Evolutionary conservation across 1,140 invertebrate genomes (phyloP).

Genomic region (Euura lappo): DNA sequence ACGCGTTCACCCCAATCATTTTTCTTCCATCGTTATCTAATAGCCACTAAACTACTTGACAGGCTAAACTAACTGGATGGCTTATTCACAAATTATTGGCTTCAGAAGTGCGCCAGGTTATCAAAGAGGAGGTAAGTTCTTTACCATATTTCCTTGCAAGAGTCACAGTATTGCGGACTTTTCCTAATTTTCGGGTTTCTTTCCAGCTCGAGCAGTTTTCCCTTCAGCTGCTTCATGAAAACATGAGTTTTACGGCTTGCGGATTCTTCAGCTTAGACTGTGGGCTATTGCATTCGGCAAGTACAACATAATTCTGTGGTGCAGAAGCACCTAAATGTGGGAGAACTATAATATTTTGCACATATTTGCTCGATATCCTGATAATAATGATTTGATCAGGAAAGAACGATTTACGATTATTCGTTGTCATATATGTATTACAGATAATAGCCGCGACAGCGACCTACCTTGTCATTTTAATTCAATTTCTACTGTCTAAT

Average conservation of each 20-base stretch:
- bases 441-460: slow-evolving; percentile 51
- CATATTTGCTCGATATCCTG: too few species aligned
- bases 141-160: not conserved
- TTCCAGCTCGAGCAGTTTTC: slow-evolving; percentile 59
- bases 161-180: not conserved
- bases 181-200: slow-evolving; percentile 13
- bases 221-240: slow-evolving; percentile 56
- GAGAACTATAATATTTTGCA: too few species aligned
- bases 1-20: not conserved
- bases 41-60: slow-evolving; percentile 8
- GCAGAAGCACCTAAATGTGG: too few species aligned
- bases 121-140: slow-evolving; percentile 24
- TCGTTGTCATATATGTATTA: slow-evolving; percentile 17
- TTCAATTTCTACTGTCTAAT: slow-evolving; percentile 42
- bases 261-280: slow-evolving; percentile 58
- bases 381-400: slow-evolving; percentile 13
- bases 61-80: slow-evolving; percentile 19
- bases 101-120: slow-evolving; percentile 14
- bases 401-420: slow-evolving; percentile 1
- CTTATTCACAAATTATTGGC: slow-evolving; percentile 27
- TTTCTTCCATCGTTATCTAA: not conserved
- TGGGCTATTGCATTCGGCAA: slow-evolving; percentile 55
- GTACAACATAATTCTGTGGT: slow-evolving; percentile 6
- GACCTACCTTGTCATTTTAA: slow-evolving; percentile 55
- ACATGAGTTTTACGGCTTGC: slow-evolving; percentile 51